Evolutionary conservation across 2,113 vertebrate species (phyloP).

Genomic region (Phaethon lepturus): DNA sequence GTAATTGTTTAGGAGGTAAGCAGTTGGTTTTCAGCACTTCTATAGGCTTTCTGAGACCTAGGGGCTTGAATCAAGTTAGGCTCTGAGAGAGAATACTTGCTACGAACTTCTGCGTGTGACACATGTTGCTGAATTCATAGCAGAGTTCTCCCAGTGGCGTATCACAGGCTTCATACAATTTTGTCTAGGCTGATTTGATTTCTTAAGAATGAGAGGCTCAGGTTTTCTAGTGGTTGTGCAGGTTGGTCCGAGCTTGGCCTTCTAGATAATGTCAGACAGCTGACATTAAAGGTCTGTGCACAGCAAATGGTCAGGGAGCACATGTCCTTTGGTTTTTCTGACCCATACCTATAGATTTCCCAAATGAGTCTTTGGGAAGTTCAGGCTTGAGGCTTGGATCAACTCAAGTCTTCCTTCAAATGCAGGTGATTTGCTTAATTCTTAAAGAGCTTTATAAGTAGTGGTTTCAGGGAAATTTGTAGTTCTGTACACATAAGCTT

Average conservation of each 20-base stretch:
- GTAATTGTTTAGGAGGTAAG: background rate
- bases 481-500: background rate
- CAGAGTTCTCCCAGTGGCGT: background rate
- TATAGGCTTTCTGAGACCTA: background rate
- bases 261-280: background rate
- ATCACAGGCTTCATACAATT: background rate
- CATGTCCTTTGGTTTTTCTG: background rate
- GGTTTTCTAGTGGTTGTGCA: background rate
- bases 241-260: background rate
- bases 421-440: background rate
- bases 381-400: background rate
- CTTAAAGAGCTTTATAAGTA: background rate
- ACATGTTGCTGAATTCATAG: rapidly evolving
- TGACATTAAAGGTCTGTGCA: background rate
- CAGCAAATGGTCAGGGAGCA: background rate
- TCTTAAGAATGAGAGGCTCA: background rate
- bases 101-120: background rate
- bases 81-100: background rate
- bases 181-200: background rate
- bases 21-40: background rate
- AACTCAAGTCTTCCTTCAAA: background rate
- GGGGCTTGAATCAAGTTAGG: background rate
- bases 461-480: background rate
- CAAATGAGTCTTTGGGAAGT: background rate
- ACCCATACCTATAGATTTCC: background rate